Evolutionary conservation across 2,797 vertebrate species (phyloP), one percentile per base, ranked within the genome.

Genomic region (Psittacula derbiana): DNA sequence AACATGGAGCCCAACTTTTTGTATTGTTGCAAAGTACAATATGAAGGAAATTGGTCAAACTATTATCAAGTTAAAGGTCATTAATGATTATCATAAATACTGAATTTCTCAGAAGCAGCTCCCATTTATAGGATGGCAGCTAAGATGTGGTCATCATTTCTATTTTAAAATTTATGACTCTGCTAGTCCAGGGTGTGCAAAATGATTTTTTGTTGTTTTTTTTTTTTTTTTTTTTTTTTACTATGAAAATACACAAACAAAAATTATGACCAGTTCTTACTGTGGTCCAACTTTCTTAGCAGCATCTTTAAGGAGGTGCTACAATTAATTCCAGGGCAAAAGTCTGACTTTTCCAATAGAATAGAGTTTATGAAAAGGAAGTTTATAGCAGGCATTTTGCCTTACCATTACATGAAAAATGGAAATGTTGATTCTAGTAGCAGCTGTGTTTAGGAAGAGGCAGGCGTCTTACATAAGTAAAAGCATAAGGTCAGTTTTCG

Each of bases 351-450:
- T 71, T 67, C 46, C 72, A 89, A 70, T 66, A 23, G 13, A 7
- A 80, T 12, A 89, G 10, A 60, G 52, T 5, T 47, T 28, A 70
- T 82, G 36, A 92, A 84, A 85, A 92, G 23, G 8, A 44, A 76
- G 38, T 73, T 80, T 83, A 55, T 38, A 67, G 31, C 20, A 61
- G 19, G 17, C 14, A 60, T 94, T 91, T 92, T 95, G 50, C 44
- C 78, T 93, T 53, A 62, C 14, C 70, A 31, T 49, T 6, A 69
- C 6, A 62, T 58, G 20, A 85, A 93, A 85, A 95, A 91, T 67
- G 17, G 60, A 88, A 93, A 76, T 82, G 55, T 82, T 94, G 52
- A 82, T 92, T 82, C 44, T 83, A 88, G 60, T 73, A 82, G 44
- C 85, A 93, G 72, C 55, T 90, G 75, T 80, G 49, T 89, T 92